Evolutionary conservation across 2,113 vertebrate genomes (phyloP).

Genomic region (Brachionichthys hirsutus): DNA sequence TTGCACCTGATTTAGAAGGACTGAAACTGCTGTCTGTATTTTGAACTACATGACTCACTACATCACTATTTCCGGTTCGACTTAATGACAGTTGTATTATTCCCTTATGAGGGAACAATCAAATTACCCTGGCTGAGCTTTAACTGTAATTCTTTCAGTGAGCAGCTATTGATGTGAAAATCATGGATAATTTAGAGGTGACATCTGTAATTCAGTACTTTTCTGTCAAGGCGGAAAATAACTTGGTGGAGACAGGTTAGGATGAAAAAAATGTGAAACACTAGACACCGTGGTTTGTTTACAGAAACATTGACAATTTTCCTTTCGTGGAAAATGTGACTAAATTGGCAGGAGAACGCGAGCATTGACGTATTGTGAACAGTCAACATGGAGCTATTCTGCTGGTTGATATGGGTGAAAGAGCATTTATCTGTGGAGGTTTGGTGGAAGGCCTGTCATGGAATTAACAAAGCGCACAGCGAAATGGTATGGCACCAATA

Average conservation of each 20-base stretch:
- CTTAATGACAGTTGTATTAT: too few relatives aligned
- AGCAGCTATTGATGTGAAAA: too few relatives aligned
- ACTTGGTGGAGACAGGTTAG: background rate
- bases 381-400: conserved; percentile 22
- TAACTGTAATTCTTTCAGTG: too few relatives aligned
- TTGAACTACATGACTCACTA: background rate
- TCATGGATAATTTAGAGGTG: too few relatives aligned
- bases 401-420: conserved; percentile 14
- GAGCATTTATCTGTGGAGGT: conserved; percentile 5
- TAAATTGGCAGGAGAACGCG: conserved; percentile 2
- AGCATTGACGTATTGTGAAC: conserved; percentile 31
- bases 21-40: conserved; percentile 7
- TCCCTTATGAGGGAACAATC: too few relatives aligned
- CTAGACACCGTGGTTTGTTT: conserved; percentile 7
- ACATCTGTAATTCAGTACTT: too few relatives aligned
- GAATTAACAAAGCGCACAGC: background rate
- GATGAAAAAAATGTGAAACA: background rate
- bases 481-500: background rate
- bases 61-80: too few relatives aligned
- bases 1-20: conserved; percentile 5
- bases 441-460: conserved; percentile 7
- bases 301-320: conserved; percentile 15
- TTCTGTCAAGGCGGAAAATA: background rate
- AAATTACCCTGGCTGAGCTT: too few relatives aligned
- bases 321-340: conserved; percentile 39